Base-by-base conservation (phyloP, 2,113 vertebrate genomes). In the Lepisosteus oculatus region DNA sequence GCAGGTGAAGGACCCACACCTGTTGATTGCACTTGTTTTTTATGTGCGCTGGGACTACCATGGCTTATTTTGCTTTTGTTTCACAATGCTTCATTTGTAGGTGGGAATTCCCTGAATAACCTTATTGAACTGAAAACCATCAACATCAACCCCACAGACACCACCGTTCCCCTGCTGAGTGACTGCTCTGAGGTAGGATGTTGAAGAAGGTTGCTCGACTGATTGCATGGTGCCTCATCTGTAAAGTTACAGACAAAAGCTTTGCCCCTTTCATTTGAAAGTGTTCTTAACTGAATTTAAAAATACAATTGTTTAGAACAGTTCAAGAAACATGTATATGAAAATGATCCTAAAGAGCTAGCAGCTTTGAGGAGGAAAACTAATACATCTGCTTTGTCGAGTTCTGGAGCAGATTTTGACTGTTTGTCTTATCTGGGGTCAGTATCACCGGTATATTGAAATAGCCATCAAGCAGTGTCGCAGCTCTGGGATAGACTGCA, bases 401-500 rank as follows among this genome's bases (percentile, higher is more conserved):
- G 41, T 44, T 56, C 12, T 51, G 8, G 3, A 3, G 2, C 42
- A 57, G 4, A 4, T 47, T 63, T 13, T 59, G 8, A 43, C 4
- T 13, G n/a, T 67, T 61, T 64, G 57, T 61, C 12, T 68, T 76
- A 13, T 15, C 3, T 51, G 29, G 12, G n/a, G 68, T 42, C 80
- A 99, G 97, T 98, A 94, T 83, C 96, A 99, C 90, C 91, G 97
- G 68, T 97, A 97, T 77, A 88, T 99, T 54, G 97, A 99, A 79
- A 87, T 99, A 61, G 96, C 97, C 3, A 95, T 99, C 81, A 99
- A 98, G 70, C 97, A 99, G 83, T 99, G 97, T 84, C 92, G 97
- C 67, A 99, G 97, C 84, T 99, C 97, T 7, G 97, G 97, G 1
- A 99, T 99, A 0, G 97, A 99, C 83, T 99, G 97, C 73, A 99